Evolutionary conservation across 2,113 vertebrate genomes (phyloP).

Genomic region (Nibea albiflora): DNA sequence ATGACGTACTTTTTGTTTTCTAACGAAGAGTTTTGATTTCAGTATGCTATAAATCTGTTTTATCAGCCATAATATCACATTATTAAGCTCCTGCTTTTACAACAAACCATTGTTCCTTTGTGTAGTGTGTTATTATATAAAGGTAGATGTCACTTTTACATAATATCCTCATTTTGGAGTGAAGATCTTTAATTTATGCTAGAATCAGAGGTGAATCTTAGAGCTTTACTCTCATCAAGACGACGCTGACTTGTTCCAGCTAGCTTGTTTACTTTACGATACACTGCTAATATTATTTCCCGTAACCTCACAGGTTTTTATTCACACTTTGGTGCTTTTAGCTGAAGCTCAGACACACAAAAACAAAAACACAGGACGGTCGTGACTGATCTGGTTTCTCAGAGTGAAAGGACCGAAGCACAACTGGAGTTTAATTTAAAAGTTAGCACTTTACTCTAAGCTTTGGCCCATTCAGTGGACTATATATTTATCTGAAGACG

Average conservation of each 20-base stretch:
- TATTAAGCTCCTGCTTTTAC: not conserved
- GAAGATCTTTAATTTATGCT: not conserved
- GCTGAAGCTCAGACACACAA: not conserved
- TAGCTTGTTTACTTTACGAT: not conserved
- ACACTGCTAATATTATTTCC: not conserved
- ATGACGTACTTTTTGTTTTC: constrained; percentile 15
- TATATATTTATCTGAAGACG: constrained; percentile 26
- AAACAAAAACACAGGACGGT: not conserved
- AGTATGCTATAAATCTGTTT: not conserved
- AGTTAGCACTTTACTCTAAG: constrained; percentile 43
- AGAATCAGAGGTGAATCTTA: constrained; percentile 17
- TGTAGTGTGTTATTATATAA: not conserved
- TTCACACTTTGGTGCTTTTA: constrained; percentile 19
- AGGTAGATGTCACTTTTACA: not conserved
- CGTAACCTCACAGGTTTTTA: constrained; percentile 4
- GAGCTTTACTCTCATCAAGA: not conserved
- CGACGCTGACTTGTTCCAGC: constrained; percentile 15
- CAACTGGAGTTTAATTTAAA: constrained; percentile 13
- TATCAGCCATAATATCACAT: too few species aligned
- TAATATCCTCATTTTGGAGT: constrained; percentile 13
- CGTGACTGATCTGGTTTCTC: not conserved
- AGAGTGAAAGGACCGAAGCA: not conserved
- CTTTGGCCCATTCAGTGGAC: constrained; percentile 2
- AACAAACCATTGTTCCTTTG: not conserved
- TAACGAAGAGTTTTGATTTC: constrained; percentile 31